These are phyloP conservation scores for Prinia subflava DNA, from an alignment of 2,113 vertebrate genomes.

Conservation along the genomic window DNA sequence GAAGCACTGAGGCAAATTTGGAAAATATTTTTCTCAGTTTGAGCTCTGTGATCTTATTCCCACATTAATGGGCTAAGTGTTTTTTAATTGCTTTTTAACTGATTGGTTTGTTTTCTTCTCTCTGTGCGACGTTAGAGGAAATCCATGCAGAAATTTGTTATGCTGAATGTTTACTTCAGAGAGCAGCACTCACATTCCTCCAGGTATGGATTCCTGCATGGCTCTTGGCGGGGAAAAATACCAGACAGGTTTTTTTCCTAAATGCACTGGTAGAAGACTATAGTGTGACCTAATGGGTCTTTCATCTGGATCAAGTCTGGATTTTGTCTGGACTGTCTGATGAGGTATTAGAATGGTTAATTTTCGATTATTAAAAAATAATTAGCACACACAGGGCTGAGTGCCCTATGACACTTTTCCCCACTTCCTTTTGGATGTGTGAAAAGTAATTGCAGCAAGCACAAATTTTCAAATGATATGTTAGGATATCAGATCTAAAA, in stretches of 20 bases:
- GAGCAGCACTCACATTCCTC: slow-evolving; percentile 95
- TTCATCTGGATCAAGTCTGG: neutral
- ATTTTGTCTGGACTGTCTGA: neutral
- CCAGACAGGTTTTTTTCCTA: neutral
- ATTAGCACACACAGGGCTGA: neutral
- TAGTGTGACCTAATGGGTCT: neutral
- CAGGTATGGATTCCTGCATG: slow-evolving; percentile 76
- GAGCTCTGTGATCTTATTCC: neutral
- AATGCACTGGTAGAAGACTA: neutral
- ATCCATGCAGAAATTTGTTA: slow-evolving; percentile 98
- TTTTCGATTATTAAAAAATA: neutral
- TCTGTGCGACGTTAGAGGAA: slow-evolving; percentile 78
- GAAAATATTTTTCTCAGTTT: neutral
- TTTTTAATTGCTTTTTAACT: neutral
- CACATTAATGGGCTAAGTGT: neutral
- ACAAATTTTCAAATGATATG: neutral
- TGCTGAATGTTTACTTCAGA: slow-evolving; percentile 95
- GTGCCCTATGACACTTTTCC: neutral
- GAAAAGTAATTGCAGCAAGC: neutral
- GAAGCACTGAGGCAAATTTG: neutral
- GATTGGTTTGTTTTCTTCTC: neutral
- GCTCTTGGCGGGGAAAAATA: neutral
- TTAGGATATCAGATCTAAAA: neutral
- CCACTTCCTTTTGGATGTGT: neutral
- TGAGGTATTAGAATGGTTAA: neutral